These are phyloP conservation scores for Drosophila macrospina DNA, from an alignment of 2,888 invertebrate species.

Conservation along the genomic window DNA sequence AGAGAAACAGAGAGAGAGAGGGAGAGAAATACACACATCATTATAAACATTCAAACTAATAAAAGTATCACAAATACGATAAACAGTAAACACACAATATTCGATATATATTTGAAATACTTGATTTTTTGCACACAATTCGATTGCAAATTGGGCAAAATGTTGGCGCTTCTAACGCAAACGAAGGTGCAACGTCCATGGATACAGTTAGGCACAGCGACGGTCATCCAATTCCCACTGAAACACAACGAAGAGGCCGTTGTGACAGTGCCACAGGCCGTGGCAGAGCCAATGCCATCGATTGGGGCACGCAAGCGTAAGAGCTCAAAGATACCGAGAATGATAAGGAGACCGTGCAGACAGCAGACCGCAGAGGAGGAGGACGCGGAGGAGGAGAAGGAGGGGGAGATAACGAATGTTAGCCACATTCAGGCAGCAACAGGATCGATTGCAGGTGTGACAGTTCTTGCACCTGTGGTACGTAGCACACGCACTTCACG, in stretches of 20 bases:
- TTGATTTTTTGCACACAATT: background rate
- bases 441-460: background rate
- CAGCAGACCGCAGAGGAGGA: background rate
- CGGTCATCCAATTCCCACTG: background rate
- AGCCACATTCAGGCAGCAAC: background rate
- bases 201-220: slow-evolving; percentile 14
- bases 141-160: background rate
- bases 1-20: background rate
- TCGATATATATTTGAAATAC: slow-evolving; percentile 5
- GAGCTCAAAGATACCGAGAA: slow-evolving; percentile 33
- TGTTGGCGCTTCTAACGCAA: slow-evolving; percentile 44
- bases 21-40: background rate
- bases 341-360: slow-evolving; percentile 6
- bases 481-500: slow-evolving; percentile 47
- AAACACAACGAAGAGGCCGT: background rate
- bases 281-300: background rate
- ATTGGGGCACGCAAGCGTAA: background rate
- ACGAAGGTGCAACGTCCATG: slow-evolving; percentile 26
- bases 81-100: slow-evolving; percentile 1
- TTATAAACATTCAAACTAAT: slow-evolving; percentile 4
- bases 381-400: background rate
- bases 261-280: too few relatives aligned
- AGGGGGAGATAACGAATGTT: too few relatives aligned
- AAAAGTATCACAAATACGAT: slow-evolving; percentile 2
- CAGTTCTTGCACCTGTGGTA: slow-evolving; percentile 14